Evolutionary conservation across 2,888 invertebrate species (phyloP).

Genomic region (Torymus tubicola): DNA sequence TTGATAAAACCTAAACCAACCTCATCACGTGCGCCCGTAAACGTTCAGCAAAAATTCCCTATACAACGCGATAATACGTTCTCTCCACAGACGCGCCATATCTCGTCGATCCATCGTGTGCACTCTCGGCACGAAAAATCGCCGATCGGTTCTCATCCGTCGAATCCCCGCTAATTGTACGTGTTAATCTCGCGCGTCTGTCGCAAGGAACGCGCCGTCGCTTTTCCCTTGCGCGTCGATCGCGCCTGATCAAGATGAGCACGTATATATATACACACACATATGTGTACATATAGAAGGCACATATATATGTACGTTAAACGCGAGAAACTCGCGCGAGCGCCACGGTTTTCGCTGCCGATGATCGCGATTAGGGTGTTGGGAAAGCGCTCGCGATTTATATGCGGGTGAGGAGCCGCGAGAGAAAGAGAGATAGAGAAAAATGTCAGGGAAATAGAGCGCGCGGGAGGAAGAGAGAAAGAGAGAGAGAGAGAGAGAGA

Average conservation of each 20-base stretch:
- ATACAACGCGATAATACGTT: too few relatives aligned
- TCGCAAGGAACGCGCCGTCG: not conserved
- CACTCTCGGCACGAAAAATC: too few relatives aligned
- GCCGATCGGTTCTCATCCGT: too few relatives aligned
- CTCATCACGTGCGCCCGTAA: too few relatives aligned
- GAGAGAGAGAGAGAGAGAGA: not conserved
- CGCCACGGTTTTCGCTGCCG: not conserved
- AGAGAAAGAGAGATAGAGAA: not conserved
- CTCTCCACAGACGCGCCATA: too few relatives aligned
- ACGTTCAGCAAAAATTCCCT: too few relatives aligned
- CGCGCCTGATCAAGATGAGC: conserved; percentile 12
- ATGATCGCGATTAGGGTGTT: conserved; percentile 27
- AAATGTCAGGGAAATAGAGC: conserved; percentile 24
- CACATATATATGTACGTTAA: too few relatives aligned
- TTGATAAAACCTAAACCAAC: too few relatives aligned
- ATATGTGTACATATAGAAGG: too few relatives aligned
- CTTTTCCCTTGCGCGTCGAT: too few relatives aligned
- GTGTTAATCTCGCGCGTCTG: conserved; percentile 7
- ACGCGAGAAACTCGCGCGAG: conserved; percentile 8
- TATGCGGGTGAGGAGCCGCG: conserved; percentile 6
- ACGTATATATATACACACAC: too few relatives aligned
- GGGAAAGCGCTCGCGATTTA: conserved; percentile 22
- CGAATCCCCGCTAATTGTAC: conserved; percentile 18
- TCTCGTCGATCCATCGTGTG: too few relatives aligned
- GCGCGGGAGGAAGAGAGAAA: not conserved